Base-by-base conservation (phyloP, 2,888 invertebrate species). In the Hedya salicella region DNA sequence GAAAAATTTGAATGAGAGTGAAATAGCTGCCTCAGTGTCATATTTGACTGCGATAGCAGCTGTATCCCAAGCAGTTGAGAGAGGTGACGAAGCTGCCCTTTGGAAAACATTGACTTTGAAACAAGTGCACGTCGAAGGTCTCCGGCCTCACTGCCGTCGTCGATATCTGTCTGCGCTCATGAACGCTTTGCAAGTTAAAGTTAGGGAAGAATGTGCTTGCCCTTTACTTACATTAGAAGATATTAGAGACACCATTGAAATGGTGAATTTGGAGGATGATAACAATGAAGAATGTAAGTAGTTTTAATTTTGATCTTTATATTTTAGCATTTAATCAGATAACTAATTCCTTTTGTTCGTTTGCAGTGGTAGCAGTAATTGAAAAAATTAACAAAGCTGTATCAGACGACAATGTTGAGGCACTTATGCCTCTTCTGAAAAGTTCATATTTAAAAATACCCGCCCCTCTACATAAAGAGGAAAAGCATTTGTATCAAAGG, bases 151-250 rank as follows among this genome's bases (percentile, higher is more conserved):
- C 69, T 92, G 93, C 69, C 89, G 93, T 40, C 87, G 93, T 2
- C 90, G 93, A n/a, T 95, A 94, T 74, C 91, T 87, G 67, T 81
- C 86, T 70, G 93, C 89, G 19, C 87, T 93, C 46, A 82, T 86
- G 50, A 83, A 83, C 42, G 92, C 90, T 52, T 85, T 91, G 53
- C 84, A 89, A 70, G 88, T 93, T n/a, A 94, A 94, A 77, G 80
- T 86, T 42, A 80, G 79, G 59, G 88, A 88, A 60, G 78, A 87
- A 21, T 89, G 91, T 71, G 85, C 88, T 16, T 93, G 95, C 75
- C 87, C 94, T 36, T 79, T 95, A 70, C 84, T 96, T 19, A 95
- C 95, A 1, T 93, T 95, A 68, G 93, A 93, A 72, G 95, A 95
- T 77, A 94, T 96, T 68, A 94, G 95, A 75, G 94, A 94, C 68